Evolutionary conservation across 1,140 invertebrate genomes (phyloP).

Genomic region (Atopsyche davidsoni): DNA sequence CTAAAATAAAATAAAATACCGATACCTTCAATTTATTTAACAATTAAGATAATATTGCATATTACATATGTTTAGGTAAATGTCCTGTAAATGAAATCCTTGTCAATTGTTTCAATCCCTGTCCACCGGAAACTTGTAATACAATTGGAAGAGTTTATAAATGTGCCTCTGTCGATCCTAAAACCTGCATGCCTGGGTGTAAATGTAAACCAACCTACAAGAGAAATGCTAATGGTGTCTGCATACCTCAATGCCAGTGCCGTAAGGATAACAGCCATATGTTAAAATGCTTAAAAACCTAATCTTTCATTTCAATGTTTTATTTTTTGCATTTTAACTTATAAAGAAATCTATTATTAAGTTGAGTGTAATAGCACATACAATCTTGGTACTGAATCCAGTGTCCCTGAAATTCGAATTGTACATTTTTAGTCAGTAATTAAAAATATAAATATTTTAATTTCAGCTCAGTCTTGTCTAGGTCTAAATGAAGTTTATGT

Average conservation of each 20-base stretch:
- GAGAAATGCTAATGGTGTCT: constrained; percentile 19
- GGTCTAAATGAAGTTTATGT: constrained; percentile 15
- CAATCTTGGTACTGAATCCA: no score
- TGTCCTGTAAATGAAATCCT: constrained; percentile 20
- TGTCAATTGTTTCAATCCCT: constrained; percentile 17
- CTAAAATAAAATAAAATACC: no score
- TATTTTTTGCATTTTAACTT: no score
- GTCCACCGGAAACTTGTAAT: constrained; percentile 22
- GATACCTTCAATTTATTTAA: no score
- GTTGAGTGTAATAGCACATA: no score
- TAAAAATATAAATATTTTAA: background rate
- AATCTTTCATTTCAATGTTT: no score
- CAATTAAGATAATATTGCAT: background rate
- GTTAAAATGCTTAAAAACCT: no score
- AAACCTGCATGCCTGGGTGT: constrained; percentile 19
- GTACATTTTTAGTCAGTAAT: no score
- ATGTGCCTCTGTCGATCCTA: constrained; percentile 9
- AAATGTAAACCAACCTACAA: constrained; percentile 23
- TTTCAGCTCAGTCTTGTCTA: constrained; percentile 15
- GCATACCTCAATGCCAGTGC: constrained; percentile 22
- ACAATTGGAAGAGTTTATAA: constrained; percentile 17
- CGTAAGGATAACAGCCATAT: no score
- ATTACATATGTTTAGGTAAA: background rate
- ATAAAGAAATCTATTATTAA: no score
- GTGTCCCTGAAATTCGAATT: no score